These are phyloP conservation scores for Thaumetopoea pityocampa DNA, from an alignment of 1,140 invertebrate genomes.

Conservation along the genomic window DNA sequence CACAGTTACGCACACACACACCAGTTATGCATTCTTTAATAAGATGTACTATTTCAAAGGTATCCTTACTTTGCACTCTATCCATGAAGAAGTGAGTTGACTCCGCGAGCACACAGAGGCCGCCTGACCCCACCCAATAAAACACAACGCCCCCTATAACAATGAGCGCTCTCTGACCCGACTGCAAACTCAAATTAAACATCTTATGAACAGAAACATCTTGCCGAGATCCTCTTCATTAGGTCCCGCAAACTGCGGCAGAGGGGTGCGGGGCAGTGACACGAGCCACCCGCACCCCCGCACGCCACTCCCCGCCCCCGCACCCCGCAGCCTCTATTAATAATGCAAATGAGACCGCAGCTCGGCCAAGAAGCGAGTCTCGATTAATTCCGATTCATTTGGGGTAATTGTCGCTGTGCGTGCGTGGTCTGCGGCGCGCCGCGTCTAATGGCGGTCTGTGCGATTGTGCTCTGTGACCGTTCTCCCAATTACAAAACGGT, in stretches of 20 bases:
- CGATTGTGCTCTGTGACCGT: too few species aligned
- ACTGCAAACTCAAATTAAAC: constrained; percentile 71
- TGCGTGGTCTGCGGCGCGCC: constrained; percentile 54
- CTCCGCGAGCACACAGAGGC: too few species aligned
- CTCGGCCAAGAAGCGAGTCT: constrained; percentile 70
- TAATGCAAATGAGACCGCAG: constrained; percentile 74
- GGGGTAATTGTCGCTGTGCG: constrained; percentile 70
- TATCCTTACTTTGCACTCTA: too few species aligned
- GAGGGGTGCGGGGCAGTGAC: constrained; percentile 40
- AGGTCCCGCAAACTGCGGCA: constrained; percentile 64
- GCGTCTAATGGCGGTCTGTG: constrained; percentile 33
- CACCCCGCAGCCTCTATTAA: constrained; percentile 63
- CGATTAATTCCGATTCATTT: constrained; percentile 76
- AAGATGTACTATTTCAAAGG: too few species aligned
- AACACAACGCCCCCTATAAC: constrained; percentile 52
- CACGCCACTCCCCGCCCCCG: constrained; percentile 14
- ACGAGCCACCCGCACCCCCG: constrained; percentile 18
- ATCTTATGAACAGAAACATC: constrained; percentile 72
- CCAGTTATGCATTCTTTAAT: too few species aligned
- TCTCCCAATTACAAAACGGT: too few species aligned
- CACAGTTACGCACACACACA: too few species aligned
- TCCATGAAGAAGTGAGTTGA: constrained; percentile 2
- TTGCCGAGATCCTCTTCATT: constrained; percentile 71
- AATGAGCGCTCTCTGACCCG: constrained; percentile 64
- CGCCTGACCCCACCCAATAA: constrained; percentile 22